Evolutionary conservation across 2,888 invertebrate genomes (phyloP).

Genomic region (Thera obeliscata): DNA sequence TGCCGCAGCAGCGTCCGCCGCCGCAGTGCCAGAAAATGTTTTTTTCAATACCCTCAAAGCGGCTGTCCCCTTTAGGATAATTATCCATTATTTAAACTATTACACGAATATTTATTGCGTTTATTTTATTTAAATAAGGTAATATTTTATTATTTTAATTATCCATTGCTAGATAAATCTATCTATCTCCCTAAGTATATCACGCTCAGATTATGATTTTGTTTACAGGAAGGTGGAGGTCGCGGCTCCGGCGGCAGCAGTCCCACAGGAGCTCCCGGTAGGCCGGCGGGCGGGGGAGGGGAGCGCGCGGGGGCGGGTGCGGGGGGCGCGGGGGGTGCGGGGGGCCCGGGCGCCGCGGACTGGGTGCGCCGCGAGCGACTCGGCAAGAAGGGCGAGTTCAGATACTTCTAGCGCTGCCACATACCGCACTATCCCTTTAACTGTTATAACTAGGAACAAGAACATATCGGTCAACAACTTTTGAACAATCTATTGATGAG

Average conservation of each 20-base stretch:
- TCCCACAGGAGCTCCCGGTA: slow-evolving; percentile 70
- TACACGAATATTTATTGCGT: no score
- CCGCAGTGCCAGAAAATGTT: no score
- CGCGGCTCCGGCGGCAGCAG: slow-evolving; percentile 71
- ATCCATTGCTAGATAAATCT: no score
- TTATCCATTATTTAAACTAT: no score
- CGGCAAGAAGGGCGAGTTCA: slow-evolving; percentile 97
- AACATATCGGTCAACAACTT: no score
- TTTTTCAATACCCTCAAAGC: no score
- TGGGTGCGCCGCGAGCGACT: slow-evolving; percentile 94
- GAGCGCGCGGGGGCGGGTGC: slow-evolving; percentile 49
- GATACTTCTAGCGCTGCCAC: slow-evolving; percentile 89
- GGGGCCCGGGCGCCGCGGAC: slow-evolving; percentile 86
- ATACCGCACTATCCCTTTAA: not conserved
- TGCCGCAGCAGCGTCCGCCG: no score
- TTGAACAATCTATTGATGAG: no score
- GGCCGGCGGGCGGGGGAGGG: slow-evolving; percentile 66
- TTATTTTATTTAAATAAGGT: no score
- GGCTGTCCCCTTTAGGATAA: no score
- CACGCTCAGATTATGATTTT: not conserved
- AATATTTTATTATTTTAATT: no score
- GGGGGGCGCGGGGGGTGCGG: slow-evolving; percentile 57
- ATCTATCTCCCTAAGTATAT: no score
- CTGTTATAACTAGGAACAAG: not conserved
- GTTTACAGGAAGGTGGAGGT: slow-evolving; percentile 73